Base-by-base conservation (phyloP, 2,888 invertebrate species). In the Spodoptera littoralis region DNA sequence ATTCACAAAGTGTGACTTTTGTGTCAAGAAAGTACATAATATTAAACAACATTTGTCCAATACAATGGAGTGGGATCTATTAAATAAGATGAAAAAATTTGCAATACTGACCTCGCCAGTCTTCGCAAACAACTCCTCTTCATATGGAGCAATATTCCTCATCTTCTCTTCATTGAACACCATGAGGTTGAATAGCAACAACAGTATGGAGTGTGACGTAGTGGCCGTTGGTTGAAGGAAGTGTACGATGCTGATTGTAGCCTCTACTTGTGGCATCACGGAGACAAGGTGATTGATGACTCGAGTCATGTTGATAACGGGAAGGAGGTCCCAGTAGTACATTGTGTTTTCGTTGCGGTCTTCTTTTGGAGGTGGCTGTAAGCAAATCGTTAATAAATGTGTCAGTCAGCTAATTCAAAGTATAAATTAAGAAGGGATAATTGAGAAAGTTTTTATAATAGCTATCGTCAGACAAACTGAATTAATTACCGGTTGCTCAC, bases 271-370 rank as follows among this genome's bases (percentile, higher is more conserved):
- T 0, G 88, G 88, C 78, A 87, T 84, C 3, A 81, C 76, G 0
- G 87, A 82, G 0, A 90, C 72, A 2, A 92, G 51, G 52, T 91
- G 85, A 66, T 91, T 92, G 24, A 90, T 80, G 0, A 91, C 87
- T 12, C 93, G 83, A 0, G 87, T 91, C 81, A 89, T 84, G 75
- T 94, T 93, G 53, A 94, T 90, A 0, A 93, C 84, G 0, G 94
- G 93, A 0, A 93, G 63, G 0, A 94, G 77, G 60, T 94, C 94
- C 84, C 88, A 84, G 73, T 93, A 94, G 77, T 93, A 93, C 0
- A 73, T 52, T 0, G 83, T 81, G 57, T 92, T 89, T n/a, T 91
- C 90, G 27, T 89, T 92, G 3, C 82, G 73, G 2, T 65, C 77
- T 52, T 90, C 90, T 69, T 91, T 89, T 1, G 87, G 82, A 44